Conservation (phyloP, 2,797 vertebrate species). For the Melopsittacus undulatus region DNA sequence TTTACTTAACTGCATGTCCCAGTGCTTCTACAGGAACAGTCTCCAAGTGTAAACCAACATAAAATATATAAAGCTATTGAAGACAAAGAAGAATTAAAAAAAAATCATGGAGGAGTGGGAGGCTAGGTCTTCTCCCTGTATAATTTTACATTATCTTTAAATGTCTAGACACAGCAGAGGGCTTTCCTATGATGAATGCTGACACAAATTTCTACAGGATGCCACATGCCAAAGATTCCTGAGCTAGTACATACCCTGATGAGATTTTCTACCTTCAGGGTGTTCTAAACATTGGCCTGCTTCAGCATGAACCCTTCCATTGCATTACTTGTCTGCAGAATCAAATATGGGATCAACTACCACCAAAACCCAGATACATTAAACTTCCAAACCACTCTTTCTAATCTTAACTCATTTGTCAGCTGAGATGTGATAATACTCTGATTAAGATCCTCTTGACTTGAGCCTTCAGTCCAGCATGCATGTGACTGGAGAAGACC, state of each 20-base stretch:
- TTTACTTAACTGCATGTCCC: background rate
- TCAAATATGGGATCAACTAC: background rate
- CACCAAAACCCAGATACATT: background rate
- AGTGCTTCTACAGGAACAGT: background rate
- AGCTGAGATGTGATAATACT: background rate
- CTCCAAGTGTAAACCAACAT: background rate
- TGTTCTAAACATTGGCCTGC: background rate
- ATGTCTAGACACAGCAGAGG: background rate
- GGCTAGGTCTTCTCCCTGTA: background rate
- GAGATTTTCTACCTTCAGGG: background rate
- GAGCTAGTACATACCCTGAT: background rate
- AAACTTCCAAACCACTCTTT: background rate
- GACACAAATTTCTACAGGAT: background rate
- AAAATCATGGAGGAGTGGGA: accelerated
- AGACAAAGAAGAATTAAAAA: background rate
- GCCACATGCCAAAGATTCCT: background rate
- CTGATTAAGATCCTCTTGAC: background rate
- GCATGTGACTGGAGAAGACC: background rate
- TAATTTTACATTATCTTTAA: background rate
- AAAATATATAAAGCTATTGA: background rate
- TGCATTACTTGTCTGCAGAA: background rate
- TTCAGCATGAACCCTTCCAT: background rate
- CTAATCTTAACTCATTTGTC: background rate
- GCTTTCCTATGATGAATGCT: background rate
- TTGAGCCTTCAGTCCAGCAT: background rate